Conservation (phyloP, 1,140 invertebrate genomes). For the Conus betulinus region DNA sequence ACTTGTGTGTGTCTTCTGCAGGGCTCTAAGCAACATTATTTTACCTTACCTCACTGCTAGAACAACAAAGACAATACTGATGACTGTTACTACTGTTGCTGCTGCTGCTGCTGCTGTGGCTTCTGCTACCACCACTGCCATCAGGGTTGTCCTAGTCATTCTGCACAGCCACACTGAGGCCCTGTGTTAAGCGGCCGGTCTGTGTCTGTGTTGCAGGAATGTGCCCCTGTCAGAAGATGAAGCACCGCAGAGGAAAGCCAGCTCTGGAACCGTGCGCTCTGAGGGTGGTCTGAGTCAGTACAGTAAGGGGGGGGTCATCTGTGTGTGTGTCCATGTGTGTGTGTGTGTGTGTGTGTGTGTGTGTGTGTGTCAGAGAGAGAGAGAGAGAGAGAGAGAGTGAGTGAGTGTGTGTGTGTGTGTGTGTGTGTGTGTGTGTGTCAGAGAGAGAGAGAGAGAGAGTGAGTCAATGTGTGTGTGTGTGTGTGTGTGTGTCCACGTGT, state of each 20-base stretch:
- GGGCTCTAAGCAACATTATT: background rate
- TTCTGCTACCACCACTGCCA: background rate
- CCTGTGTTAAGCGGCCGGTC: background rate
- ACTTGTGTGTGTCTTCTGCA: no score
- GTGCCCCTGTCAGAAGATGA: conserved; percentile 60
- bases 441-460: no score
- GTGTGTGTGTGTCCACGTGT: background rate
- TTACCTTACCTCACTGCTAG: background rate
- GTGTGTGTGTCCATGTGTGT: background rate
- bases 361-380: background rate
- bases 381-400: no score
- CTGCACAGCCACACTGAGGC: background rate
- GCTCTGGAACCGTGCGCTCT: conserved; percentile 67
- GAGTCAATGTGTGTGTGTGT: no score
- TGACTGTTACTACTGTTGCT: background rate
- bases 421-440: no score
- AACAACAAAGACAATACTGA: no score
- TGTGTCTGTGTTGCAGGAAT: conserved; percentile 49
- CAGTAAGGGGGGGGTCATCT: conserved; percentile 56
- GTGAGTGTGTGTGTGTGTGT: background rate
- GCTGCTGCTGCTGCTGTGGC: background rate
- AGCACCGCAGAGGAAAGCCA: conserved; percentile 60
- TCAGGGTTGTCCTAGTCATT: background rate
- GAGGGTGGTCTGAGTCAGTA: conserved; percentile 65
- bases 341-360: background rate